Evolutionary conservation across 2,888 invertebrate species (phyloP), one percentile per base, ranked within the genome.

Genomic region (Tinea trinotella): DNA sequence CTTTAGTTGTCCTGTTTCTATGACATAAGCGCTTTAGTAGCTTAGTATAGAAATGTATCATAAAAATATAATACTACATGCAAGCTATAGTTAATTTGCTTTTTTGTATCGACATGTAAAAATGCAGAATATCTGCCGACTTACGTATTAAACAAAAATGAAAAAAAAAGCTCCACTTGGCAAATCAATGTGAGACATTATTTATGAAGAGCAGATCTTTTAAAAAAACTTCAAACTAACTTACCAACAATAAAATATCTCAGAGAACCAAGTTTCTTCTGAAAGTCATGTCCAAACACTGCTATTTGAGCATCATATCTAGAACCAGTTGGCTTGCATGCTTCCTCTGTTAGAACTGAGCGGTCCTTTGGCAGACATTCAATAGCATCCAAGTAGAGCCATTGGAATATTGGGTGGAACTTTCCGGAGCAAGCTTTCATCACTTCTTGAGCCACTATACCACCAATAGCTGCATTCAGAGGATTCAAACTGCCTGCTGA

Each of bases 401-500:
- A 99, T 71, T 99, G 97, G 65, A 89, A 88, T 58, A 99, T 93
- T 0, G 98, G 98, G 60, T 92, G 91, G 79, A 98, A 99, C 77
- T 98, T 98, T 55, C 98, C 98, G 44, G 95, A 95, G 79, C 96
- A 97, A 0, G 97, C 98, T 85, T 99, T 99, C 93, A 99, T 92
- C n/a, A 94, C 97, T 84, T 99, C 99, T 80, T 99, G 99, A 18
- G 99, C 99, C 3, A 98, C 95, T 55, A 98, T 90, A 15, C 99
- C 99, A 52, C 99, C 99, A 63, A 99, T 93, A 0, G 95, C 93
- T 0, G 97, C 97, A 70, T 96, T 94, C 83, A 99, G 91, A 0
- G 99, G 98, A 68, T 93, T 93, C 24, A 95, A 75, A 66, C 93
- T 92, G 1, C 96, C 97, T 3, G 92, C 80, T 48, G 91, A 90